Percentiles rank a stretch among this genome's conserved stretches.
Evolutionary conservation across 1,140 invertebrate species (phyloP).

Genomic region (Leptopilina boulardi): DNA sequence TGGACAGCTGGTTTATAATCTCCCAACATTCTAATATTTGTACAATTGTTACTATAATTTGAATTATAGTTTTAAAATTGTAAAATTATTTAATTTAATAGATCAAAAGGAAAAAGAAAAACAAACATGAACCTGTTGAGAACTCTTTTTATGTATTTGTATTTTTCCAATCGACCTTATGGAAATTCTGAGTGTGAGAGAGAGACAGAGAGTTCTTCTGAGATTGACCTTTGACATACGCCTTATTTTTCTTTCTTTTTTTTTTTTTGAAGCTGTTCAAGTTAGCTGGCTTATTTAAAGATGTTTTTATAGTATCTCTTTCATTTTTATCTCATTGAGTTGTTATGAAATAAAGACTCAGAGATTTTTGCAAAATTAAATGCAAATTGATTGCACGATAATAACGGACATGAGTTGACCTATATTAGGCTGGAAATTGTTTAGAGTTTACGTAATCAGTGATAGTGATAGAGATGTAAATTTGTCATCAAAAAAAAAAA

Average conservation of each 20-base stretch:
- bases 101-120: not conserved
- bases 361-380: constrained; percentile 25
- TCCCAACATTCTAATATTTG: not conserved
- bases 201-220: constrained; percentile 16
- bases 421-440: constrained; percentile 33
- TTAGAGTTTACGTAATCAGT: constrained; percentile 20
- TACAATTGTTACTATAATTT: not conserved
- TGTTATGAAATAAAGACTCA: not conserved
- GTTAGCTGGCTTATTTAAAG: constrained; percentile 7
- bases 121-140: not conserved
- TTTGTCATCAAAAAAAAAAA: constrained; percentile 1
- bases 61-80: not conserved
- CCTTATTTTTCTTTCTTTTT: constrained; percentile 31
- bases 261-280: constrained; percentile 16
- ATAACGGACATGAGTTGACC: constrained; percentile 14
- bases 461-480: constrained; percentile 21
- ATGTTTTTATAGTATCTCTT: constrained; percentile 17
- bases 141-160: constrained; percentile 17
- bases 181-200: constrained; percentile 18
- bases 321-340: constrained; percentile 18
- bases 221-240: constrained; percentile 26
- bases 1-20: constrained; percentile 35
- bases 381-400: constrained; percentile 22
- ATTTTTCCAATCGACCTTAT: constrained; percentile 5
- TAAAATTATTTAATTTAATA: not conserved